Base-by-base conservation (phyloP, 2,888 invertebrate genomes). In the Tenthredo mesomela region DNA sequence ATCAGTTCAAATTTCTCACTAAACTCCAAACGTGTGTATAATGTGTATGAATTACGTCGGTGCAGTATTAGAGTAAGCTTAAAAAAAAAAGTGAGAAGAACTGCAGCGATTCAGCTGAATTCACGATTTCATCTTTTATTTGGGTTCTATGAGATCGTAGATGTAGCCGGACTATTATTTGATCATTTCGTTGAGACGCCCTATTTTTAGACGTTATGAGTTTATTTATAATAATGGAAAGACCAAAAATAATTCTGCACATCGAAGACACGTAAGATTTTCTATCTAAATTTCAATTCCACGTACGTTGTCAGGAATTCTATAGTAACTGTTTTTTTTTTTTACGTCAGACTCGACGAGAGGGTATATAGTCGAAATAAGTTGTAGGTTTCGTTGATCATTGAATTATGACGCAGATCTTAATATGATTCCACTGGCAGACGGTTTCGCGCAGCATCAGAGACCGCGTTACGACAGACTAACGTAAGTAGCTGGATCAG, bases 391-490 rank as follows among this genome's bases (percentile, higher is more conserved):
- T 7, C 43, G 71, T 73, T 73, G 77, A 54, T 54, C 77, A 54
- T 54, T 29, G 29, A 33, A 54, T 77, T 21, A 25, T 77, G 77
- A 77, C 77, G 33, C 54, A 77, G n/a, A 77, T 47, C 47, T 43
- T 25, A 29, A 65, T 33, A 29, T 54, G 37, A 37, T 73, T 73
- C 40, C 73, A 21, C 54, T 77, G 54, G 29, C 77, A 77, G 77
- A 50, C 50, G 77, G 33, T 50, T 47, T 2, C 12, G 77, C 71
- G 21, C 18, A 10, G 12, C 43, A 40, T 73, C 71, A n/a, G 70
- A 37, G 70, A 29, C 70, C 21, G 70, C 37, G 70, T 70, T 70
- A 70, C 70, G 70, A 70, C 70, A 70, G 70, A 70, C 61, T 61
- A 61, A 25, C 21, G 33, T 70, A 54, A 61, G 61, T 61, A 61